phyloP scores from a whole-genome alignment of 2,888 invertebrate species.

The Hypercompe scribonia region DNA sequence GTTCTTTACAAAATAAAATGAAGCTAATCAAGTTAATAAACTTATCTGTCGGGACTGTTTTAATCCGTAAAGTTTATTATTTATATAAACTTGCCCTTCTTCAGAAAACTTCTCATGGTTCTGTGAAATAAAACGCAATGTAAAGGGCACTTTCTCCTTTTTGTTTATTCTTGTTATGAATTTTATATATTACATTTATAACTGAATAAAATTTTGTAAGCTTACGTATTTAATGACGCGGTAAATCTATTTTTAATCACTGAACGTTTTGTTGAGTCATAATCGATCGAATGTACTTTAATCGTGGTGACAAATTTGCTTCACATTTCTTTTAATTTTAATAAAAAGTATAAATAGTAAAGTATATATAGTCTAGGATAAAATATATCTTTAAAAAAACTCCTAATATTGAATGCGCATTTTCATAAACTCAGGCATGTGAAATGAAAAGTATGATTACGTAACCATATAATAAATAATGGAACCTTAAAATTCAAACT shows the following conservation, averaged over 20 bases:
- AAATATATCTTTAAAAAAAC: too few species aligned
- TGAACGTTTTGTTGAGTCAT: conserved; percentile 42
- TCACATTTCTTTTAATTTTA: background rate
- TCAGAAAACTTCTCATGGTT: background rate
- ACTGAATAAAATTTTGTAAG: conserved; percentile 31
- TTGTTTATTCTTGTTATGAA: background rate
- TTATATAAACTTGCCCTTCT: background rate
- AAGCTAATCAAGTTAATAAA: background rate
- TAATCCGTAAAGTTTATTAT: background rate
- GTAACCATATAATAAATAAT: too few species aligned
- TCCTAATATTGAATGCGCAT: too few species aligned
- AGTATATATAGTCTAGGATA: background rate
- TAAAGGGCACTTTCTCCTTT: background rate
- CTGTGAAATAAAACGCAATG: background rate
- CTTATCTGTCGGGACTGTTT: background rate
- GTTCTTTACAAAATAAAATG: background rate
- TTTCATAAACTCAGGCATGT: too few species aligned
- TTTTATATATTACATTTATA: conserved; percentile 11
- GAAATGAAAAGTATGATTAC: too few species aligned
- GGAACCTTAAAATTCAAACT: too few species aligned
- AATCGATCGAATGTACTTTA: conserved; percentile 35
- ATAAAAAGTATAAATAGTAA: background rate
- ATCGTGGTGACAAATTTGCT: conserved; percentile 26
- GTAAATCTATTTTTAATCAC: conserved; percentile 46
- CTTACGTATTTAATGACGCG: conserved; percentile 35